Evolutionary conservation across 2,113 vertebrate genomes (phyloP).

Genomic region (Cyphomyrus discorhynchus): DNA sequence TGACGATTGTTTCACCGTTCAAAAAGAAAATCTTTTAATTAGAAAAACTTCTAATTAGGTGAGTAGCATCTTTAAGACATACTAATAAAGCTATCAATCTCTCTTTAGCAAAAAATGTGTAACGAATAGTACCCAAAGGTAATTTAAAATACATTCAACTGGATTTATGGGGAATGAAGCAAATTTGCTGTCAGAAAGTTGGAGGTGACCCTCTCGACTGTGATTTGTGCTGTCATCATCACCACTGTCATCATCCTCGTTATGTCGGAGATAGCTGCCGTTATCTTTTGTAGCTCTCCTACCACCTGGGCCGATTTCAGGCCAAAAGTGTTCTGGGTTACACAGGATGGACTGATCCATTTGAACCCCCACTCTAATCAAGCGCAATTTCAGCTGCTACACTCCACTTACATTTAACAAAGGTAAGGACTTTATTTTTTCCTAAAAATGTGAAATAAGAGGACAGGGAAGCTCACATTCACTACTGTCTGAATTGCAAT

Average conservation of each 20-base stretch:
- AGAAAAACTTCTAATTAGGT: neutral
- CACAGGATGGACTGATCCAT: neutral
- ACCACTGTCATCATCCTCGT: neutral
- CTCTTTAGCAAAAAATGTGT: neutral
- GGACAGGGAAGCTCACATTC: neutral
- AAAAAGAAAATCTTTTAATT: neutral
- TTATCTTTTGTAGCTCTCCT: neutral
- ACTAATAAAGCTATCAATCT: neutral
- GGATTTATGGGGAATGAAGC: neutral
- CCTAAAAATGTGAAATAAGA: neutral
- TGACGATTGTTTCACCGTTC: neutral
- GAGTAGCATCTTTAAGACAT: neutral
- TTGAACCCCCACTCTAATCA: neutral
- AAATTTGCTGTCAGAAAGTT: neutral
- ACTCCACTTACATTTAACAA: neutral
- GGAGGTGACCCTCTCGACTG: neutral
- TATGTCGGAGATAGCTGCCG: neutral
- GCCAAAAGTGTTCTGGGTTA: neutral
- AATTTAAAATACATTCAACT: neutral
- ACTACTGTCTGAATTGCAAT: neutral
- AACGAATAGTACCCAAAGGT: neutral
- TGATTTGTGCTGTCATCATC: neutral
- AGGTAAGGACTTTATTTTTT: neutral
- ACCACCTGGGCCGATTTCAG: neutral
- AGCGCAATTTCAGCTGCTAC: neutral